A percentile compares a stretch with the other conserved stretches of the same genome.
phyloP scores from a whole-genome alignment of 2,113 vertebrate species.

The Pipa parva region DNA sequence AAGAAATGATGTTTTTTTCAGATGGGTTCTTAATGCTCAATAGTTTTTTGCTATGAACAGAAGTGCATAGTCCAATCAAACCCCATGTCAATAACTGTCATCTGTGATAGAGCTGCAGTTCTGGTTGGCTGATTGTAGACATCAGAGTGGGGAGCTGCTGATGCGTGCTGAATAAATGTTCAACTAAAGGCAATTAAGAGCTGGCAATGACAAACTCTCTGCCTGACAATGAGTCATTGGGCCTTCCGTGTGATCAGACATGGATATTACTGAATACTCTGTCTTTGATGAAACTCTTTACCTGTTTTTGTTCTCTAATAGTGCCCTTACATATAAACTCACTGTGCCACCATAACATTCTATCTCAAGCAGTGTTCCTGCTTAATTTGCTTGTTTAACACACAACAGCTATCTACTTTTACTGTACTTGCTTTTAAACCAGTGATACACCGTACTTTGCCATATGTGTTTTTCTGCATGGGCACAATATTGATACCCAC shows the following conservation, averaged over 20 bases:
- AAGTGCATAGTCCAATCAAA: conserved; percentile 33
- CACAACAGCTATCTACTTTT: no score
- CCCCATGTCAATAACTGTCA: conserved; percentile 38
- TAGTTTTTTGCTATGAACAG: conserved; percentile 25
- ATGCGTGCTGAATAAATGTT: conserved; percentile 36
- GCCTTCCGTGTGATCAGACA: conserved; percentile 8
- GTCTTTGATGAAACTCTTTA: conserved; percentile 10
- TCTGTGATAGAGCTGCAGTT: conserved; percentile 37
- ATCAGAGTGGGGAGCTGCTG: conserved; percentile 18
- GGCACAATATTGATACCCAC: no score
- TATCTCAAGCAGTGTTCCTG: no score
- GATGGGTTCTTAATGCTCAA: conserved; percentile 19
- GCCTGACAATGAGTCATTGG: conserved; percentile 25
- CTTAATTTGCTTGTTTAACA: no score
- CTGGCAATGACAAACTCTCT: conserved; percentile 33
- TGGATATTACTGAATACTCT: conserved; percentile 5
- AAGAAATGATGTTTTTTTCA: conserved; percentile 6
- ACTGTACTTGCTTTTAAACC: no score
- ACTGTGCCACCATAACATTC: no score
- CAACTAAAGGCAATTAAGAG: conserved; percentile 37
- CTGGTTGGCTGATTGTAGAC: conserved; percentile 36
- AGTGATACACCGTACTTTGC: no score
- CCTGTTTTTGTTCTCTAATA: neutral
- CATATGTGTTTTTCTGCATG: no score
- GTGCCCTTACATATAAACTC: neutral